phyloP scores from a whole-genome alignment of 2,888 invertebrate species.

The Apodemia hepburni region DNA sequence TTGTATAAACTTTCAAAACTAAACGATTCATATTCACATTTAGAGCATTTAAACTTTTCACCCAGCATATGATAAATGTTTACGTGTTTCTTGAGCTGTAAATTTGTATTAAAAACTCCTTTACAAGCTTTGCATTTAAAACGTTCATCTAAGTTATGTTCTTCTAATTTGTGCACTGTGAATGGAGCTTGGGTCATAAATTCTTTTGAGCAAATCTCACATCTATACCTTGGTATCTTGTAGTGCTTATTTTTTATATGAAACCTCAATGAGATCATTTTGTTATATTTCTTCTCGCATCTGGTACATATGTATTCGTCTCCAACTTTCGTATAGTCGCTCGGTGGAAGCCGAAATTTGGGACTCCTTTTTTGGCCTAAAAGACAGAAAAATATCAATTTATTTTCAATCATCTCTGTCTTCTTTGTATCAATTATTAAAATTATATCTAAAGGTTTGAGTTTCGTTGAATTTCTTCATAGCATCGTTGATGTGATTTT shows the following conservation, averaged over 20 bases:
- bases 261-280: conserved; percentile 41
- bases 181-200: conserved; percentile 51
- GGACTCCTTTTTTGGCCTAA: conserved; percentile 37
- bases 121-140: conserved; percentile 61
- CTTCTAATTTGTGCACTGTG: conserved; percentile 51
- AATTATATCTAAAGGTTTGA: background rate
- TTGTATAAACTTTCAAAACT: conserved; percentile 51
- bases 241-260: conserved; percentile 58
- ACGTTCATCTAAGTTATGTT: conserved; percentile 55
- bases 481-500: too few relatives aligned
- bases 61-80: conserved; percentile 65
- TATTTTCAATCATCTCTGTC: conserved; percentile 19
- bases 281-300: conserved; percentile 50
- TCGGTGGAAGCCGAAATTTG: conserved; percentile 45
- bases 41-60: conserved; percentile 49
- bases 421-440: conserved; percentile 12
- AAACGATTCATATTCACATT: conserved; percentile 58
- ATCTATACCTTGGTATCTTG: conserved; percentile 44
- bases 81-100: conserved; percentile 50
- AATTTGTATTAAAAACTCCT: conserved; percentile 49
- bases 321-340: conserved; percentile 47
- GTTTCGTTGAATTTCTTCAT: too few relatives aligned
- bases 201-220: conserved; percentile 43
- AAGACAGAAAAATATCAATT: conserved; percentile 45
- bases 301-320: conserved; percentile 40